Evolutionary conservation across 2,113 vertebrate genomes (phyloP), one percentile per base, ranked within the genome.

Genomic region (Poecilia latipinna): DNA sequence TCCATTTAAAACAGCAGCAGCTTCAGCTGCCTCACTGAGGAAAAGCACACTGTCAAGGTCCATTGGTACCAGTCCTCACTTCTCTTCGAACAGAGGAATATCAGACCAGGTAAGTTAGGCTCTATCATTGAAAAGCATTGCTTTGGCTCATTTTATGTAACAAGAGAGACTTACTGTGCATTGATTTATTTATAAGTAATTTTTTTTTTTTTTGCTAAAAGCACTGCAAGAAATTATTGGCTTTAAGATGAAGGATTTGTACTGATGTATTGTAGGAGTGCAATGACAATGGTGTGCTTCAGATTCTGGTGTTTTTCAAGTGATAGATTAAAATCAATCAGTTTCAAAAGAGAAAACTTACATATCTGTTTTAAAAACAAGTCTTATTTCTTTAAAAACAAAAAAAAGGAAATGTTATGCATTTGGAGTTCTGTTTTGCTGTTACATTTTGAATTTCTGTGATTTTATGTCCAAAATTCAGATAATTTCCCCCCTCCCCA

Each of bases 1-100:
- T 54, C 89, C 67, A 29, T 71, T 57, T 75, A 33, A 80, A 81
- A 33, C 85, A 66, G 71, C 73, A 74, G 72, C 80, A 77, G 87
- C 65, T 61, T 48, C 68, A 39, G 68, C 70, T 83, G 74, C 72
- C 57, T 84, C 83, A 44, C 61, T 26, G 74, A 37, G 76, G 37
- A 74, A 70, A 80, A n/a, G 74, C 37, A 28, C 32, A 64, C 4
- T 28, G 51, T 75, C 48, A 83, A 37, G 61, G 28, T 84, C 63
- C 0, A 8, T 63, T 72, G 66, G 51, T 84, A 28, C 29, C 17
- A 35, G 11, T 42, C 67, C 42, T 62, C 35, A 22, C 44, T 75
- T 39, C 24, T 60, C 73, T 44, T 28, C 32, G 19, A 35, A 1
- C 44, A 26, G 72, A 64, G 67, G 69, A 68, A 67, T 66, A 60